Conservation (phyloP, 1,140 invertebrate genomes). For the Diabrotica virgifera region DNA sequence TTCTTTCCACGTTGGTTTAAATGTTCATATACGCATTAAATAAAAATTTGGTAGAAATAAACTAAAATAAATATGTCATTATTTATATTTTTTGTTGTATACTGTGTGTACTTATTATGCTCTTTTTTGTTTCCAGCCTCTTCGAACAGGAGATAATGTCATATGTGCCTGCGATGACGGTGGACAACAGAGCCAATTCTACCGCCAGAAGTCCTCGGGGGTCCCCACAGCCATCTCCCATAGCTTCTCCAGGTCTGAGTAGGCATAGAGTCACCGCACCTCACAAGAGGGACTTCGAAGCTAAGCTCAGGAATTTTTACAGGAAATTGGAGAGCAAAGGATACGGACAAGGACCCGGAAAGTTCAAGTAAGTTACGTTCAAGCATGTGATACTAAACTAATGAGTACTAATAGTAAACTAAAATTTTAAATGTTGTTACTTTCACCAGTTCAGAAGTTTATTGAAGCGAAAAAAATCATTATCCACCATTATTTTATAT, state of each 20-base stretch:
- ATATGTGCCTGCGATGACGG: constrained; percentile 71
- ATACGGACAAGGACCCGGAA: constrained; percentile 92
- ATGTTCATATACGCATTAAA: too few species aligned
- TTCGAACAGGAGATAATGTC: constrained; percentile 99
- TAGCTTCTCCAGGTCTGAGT: constrained; percentile 73
- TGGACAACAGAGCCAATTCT: constrained; percentile 45
- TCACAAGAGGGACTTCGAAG: constrained; percentile 90
- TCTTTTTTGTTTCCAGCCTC: constrained; percentile 65
- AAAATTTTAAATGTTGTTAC: too few species aligned
- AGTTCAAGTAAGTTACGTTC: constrained; percentile 77
- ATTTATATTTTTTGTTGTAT: too few species aligned
- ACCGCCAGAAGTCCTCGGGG: constrained; percentile 51
- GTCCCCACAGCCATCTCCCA: constrained; percentile 74
- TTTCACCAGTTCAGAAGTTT: too few species aligned
- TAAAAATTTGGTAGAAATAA: too few species aligned
- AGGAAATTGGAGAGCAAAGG: constrained; percentile 93
- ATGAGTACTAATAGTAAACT: too few species aligned
- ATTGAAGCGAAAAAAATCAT: too few species aligned
- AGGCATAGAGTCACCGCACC: constrained; percentile 77
- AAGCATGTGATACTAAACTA: too few species aligned
- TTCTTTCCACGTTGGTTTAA: too few species aligned
- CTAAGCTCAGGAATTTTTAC: constrained; percentile 93
- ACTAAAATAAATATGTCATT: too few species aligned
- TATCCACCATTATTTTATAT: too few species aligned
- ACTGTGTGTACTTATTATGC: neutral